Conservation (phyloP, 1,140 invertebrate genomes). For the Varroa destructor region DNA sequence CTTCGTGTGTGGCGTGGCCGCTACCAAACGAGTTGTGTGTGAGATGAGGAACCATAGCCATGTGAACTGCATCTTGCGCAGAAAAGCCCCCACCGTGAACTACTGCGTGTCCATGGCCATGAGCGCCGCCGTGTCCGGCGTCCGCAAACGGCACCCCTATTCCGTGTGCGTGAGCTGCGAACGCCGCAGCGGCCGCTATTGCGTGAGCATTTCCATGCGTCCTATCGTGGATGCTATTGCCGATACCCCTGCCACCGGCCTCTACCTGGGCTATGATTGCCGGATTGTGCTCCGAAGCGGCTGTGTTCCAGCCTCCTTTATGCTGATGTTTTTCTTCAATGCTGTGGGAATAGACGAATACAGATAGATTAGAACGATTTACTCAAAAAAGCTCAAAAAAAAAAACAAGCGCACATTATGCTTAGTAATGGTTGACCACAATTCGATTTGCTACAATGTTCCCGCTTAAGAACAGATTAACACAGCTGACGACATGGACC, state of each 20-base stretch:
- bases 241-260: not conserved
- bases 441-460: too few relatives aligned
- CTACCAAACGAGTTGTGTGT: too few relatives aligned
- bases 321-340: slow-evolving; percentile 19
- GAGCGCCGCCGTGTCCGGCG: slow-evolving; percentile 2
- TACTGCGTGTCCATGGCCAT: not conserved
- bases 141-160: not conserved
- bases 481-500: not conserved
- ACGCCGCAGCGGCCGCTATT: not conserved
- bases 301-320: not conserved
- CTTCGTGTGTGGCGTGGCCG: too few relatives aligned
- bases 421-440: too few relatives aligned
- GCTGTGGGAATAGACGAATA: not conserved
- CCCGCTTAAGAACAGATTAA: too few relatives aligned
- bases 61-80: too few relatives aligned
- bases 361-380: too few relatives aligned
- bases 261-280: slow-evolving; percentile 4
- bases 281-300: slow-evolving; percentile 5
- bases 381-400: too few relatives aligned
- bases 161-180: not conserved
- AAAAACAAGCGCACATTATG: too few relatives aligned
- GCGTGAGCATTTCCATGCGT: not conserved
- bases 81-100: not conserved
- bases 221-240: not conserved
- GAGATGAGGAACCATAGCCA: too few relatives aligned